Evolutionary conservation across 2,797 vertebrate species (phyloP).

Genomic region (Channa striata): DNA sequence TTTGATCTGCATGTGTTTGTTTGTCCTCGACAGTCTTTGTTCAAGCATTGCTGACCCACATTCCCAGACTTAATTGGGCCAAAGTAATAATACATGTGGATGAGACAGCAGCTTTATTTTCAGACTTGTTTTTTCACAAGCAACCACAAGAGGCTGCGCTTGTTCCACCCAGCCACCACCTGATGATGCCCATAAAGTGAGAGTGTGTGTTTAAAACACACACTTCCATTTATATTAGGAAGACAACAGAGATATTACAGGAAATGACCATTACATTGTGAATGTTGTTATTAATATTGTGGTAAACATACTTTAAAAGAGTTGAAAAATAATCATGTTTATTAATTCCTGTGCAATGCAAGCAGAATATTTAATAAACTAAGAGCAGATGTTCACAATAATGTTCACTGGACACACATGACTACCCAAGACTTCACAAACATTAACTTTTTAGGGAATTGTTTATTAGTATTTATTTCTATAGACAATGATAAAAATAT

Average conservation of each 20-base stretch:
- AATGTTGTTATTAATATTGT: too few species aligned
- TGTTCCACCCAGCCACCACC: constrained; percentile 9
- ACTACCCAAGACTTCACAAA: not conserved
- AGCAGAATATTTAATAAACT: not conserved
- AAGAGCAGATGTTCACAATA: too few species aligned
- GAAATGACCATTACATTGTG: too few species aligned
- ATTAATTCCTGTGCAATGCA: not conserved
- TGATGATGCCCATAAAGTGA: accelerated
- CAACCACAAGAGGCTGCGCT: constrained; percentile 60
- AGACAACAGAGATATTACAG: not conserved
- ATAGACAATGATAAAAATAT: not conserved
- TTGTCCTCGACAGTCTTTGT: constrained; percentile 17
- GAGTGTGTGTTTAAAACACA: too few species aligned
- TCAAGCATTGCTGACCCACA: constrained; percentile 63
- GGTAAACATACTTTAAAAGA: too few species aligned
- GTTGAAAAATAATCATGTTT: too few species aligned
- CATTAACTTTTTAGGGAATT: not conserved
- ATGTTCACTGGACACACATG: not conserved
- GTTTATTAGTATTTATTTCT: not conserved
- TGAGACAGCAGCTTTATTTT: constrained; percentile 71
- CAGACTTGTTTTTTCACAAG: constrained; percentile 35
- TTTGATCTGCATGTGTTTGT: too few species aligned
- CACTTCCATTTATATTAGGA: not conserved
- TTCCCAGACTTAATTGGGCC: constrained; percentile 43
- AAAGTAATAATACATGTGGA: constrained; percentile 36